Base-by-base conservation (phyloP, 2,113 vertebrate species). In the Thamnophis sirtalis region DNA sequence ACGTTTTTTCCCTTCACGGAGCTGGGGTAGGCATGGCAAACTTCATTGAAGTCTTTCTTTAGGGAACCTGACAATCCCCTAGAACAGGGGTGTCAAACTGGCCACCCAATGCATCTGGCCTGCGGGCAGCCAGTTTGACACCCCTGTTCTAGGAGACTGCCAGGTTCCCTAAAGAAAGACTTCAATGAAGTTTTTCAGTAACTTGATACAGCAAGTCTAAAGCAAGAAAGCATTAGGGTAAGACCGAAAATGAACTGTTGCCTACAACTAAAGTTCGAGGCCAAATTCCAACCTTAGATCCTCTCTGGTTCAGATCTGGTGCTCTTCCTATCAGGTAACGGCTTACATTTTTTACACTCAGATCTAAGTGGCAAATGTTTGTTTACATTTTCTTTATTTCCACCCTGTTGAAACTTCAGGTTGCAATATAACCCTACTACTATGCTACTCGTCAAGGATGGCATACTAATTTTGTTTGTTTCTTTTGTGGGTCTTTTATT, bases 81-180 rank as follows among this genome's bases (percentile, higher is more conserved):
- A 43, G 43, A 43, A 43, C 43, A 43, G 43, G 43, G 43, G 43
- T 43, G 43, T 43, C 43, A 43, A 43, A 43, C 43, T 28, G 9
- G 24, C 3, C 0, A 1, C 2, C 1, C n/a, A 10, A 63, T 0
- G 0, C 26, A 63, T 63, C 26, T 3, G 28, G 28, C 58, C 24
- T 9, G 3, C 1, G 58, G 9, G 58, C 60, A 1, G 4, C 4
- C 60, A 68, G 11, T n/a, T 68, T 68, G 60, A n/a, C 28, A 15
- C 11, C 28, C 60, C 5, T 68, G 0, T 80, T 43, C 73, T 21
- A 80, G 33, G 33, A 1, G 17, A 80, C 3, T 80, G 33, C 43
- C 19, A 21, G 17, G 17, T 80, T 43, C 73, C 33, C 17, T 80
- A 43, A 80, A 43, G 7, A 9, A 38, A 80, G 19, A 80, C 19